These are phyloP conservation scores for Eulithis testata DNA, from an alignment of 2,888 invertebrate genomes.

Conservation along the genomic window DNA sequence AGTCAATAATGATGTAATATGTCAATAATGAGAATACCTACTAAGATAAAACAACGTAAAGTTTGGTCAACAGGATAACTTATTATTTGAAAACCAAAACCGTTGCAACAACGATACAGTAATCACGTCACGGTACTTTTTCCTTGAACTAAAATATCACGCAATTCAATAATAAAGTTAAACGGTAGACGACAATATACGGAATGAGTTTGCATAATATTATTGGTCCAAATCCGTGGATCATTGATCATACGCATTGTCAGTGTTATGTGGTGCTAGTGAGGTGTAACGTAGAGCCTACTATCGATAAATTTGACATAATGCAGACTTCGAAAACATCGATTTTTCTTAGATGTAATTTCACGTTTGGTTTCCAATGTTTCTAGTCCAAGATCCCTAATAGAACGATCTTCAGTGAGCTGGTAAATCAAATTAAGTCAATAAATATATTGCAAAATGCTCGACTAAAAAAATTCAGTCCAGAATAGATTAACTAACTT, in stretches of 20 bases:
- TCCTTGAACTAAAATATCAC: slow-evolving; percentile 41
- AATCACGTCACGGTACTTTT: slow-evolving; percentile 40
- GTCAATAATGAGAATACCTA: too few relatives aligned
- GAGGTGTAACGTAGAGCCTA: slow-evolving; percentile 39
- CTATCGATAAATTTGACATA: slow-evolving; percentile 19
- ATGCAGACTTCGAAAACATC: too few relatives aligned
- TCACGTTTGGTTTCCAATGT: too few relatives aligned
- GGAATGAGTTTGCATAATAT: slow-evolving; percentile 83
- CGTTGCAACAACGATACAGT: slow-evolving; percentile 51
- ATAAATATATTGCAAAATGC: too few relatives aligned
- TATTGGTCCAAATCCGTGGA: slow-evolving; percentile 79
- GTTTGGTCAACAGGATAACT: background rate
- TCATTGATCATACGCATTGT: slow-evolving; percentile 82
- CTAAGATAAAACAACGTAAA: background rate
- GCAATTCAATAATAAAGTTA: slow-evolving; percentile 55
- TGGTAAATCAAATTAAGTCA: too few relatives aligned
- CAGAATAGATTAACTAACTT: too few relatives aligned
- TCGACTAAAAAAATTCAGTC: too few relatives aligned
- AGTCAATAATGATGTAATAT: too few relatives aligned
- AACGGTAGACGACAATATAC: slow-evolving; percentile 68
- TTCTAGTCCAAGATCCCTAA: too few relatives aligned
- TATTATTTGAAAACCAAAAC: slow-evolving; percentile 35
- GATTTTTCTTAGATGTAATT: too few relatives aligned
- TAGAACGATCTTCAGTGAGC: too few relatives aligned
- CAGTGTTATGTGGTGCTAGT: slow-evolving; percentile 66